Evolutionary conservation across 2,888 invertebrate species (phyloP).

Genomic region (Myopa tessellatipennis): DNA sequence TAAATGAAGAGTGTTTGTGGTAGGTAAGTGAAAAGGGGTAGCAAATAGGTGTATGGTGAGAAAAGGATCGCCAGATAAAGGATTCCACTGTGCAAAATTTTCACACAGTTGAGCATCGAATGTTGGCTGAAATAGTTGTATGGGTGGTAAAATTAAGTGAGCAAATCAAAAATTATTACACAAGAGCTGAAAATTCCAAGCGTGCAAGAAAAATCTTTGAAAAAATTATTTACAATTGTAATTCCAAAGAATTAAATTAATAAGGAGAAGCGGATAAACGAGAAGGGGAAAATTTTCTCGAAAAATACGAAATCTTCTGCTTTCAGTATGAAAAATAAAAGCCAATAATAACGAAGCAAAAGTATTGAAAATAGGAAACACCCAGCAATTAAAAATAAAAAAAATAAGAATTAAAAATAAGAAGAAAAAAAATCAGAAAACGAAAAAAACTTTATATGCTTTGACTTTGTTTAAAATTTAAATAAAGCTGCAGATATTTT

Average conservation of each 20-base stretch:
- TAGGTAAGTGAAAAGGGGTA: neutral
- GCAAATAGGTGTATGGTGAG: slow-evolving; percentile 30
- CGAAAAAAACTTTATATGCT: too few species aligned
- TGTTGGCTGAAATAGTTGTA: slow-evolving; percentile 45
- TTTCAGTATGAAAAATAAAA: neutral
- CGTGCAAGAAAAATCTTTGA: neutral
- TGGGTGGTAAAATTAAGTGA: neutral
- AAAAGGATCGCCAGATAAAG: slow-evolving; percentile 4
- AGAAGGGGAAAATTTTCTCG: neutral
- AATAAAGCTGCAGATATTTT: too few species aligned
- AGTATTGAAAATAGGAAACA: too few species aligned
- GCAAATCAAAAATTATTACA: slow-evolving; percentile 46
- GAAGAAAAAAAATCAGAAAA: too few species aligned
- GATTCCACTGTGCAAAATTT: neutral
- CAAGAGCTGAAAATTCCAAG: slow-evolving; percentile 46
- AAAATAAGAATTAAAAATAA: too few species aligned
- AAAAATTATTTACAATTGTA: slow-evolving; percentile 5
- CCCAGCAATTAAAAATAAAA: too few species aligned
- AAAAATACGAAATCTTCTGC: slow-evolving; percentile 10
- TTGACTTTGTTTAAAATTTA: too few species aligned
- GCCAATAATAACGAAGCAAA: too few species aligned
- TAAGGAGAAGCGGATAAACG: neutral
- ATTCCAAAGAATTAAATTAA: neutral
- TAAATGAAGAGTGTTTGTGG: neutral
- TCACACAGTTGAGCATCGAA: slow-evolving; percentile 51